Evolutionary conservation across 1,140 invertebrate genomes (phyloP), one percentile per base, ranked within the genome.

Genomic region (Chironomus tepperi): DNA sequence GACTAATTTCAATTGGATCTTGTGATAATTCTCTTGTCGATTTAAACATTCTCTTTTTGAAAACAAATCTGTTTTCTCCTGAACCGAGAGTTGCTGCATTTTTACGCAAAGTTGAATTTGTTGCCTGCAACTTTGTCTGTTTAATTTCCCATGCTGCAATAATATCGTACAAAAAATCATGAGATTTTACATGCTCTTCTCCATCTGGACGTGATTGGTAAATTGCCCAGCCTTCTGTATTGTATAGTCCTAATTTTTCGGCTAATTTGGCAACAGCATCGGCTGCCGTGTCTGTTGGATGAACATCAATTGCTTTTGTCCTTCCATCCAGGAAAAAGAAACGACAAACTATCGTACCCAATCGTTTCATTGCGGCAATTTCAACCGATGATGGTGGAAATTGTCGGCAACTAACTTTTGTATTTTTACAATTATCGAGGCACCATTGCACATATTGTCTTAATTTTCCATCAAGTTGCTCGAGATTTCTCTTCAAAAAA

Each of bases 251-350:
- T 67, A 98, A 88, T 80, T 96, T 93, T 79, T 96, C 93, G 0
- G 94, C 94, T 15, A 98, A 85, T 78, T 94, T 93, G 5, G 89
- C 87, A 9, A 96, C 90, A 0, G 96, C 94, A 79, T 97, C 95
- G 5, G 90, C 89, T 0, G 94, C 95, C 3, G 95, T 98, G 79
- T 98, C 95, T 1, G 93, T 94, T 0, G 96, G 95, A 85, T 97
- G 93, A 12, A 98, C 91, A 81, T 97, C 95, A 47, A 98, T 94
- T 0, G 95, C 95, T 83, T 98, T 98, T 0, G 94, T 98, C 74
- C 95, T 88, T 0, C 95, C 95, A 83, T 98, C 96, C 79, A 98
- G 85, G 83, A 98, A 97, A 84, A 96, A 97, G 83, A 98, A 96
- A 67, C 95, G 87, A 80, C 95, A 97, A 0, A 98, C 93, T 76